A percentile compares a stretch with the other conserved stretches of the same genome.
These are phyloP conservation scores for Meganola albula DNA, from an alignment of 2,888 invertebrate species.

Conservation along the genomic window DNA sequence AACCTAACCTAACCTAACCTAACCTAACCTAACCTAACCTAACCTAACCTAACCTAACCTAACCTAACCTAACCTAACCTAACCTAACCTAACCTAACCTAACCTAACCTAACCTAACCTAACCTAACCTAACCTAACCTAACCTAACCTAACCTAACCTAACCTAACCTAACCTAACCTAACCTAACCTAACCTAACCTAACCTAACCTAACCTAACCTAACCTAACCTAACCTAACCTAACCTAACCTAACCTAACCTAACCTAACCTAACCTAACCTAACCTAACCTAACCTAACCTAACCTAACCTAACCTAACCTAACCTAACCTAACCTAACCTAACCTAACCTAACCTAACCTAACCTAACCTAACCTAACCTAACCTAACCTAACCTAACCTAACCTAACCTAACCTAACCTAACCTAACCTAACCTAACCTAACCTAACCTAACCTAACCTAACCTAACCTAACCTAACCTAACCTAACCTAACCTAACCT, in stretches of 20 bases:
- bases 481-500: conserved; percentile 20
- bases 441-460: conserved; percentile 20
- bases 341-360: conserved; percentile 17
- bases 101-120: conserved; percentile 8
- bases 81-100: conserved; percentile 8
- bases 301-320: conserved; percentile 21
- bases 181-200: conserved; percentile 11
- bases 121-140: conserved; percentile 10
- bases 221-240: conserved; percentile 12
- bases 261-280: conserved; percentile 16
- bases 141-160: conserved; percentile 11
- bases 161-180: conserved; percentile 9
- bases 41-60: conserved; percentile 11
- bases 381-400: conserved; percentile 16
- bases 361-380: conserved; percentile 21
- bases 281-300: conserved; percentile 13
- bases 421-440: conserved; percentile 16
- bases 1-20: conserved; percentile 11
- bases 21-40: conserved; percentile 8
- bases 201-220: conserved; percentile 5
- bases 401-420: conserved; percentile 15
- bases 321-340: conserved; percentile 22
- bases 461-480: conserved; percentile 20
- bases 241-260: conserved; percentile 17
- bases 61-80: conserved; percentile 9